These are phyloP conservation scores for Hassar affinis DNA, from an alignment of 2,113 vertebrate species.

Conservation along the genomic window DNA sequence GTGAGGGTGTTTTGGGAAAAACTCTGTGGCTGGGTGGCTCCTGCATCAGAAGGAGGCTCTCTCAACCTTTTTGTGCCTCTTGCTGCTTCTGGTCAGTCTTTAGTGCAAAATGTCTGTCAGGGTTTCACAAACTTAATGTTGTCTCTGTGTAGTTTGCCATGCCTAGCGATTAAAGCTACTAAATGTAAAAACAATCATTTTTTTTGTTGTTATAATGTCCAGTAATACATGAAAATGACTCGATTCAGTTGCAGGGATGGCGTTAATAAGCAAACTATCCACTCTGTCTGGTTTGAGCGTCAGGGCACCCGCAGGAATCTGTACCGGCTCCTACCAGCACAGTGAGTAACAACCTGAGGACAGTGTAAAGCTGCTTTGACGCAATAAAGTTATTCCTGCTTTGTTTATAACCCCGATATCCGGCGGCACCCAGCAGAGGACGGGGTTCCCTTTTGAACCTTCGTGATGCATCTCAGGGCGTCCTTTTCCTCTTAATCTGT, in stretches of 20 bases:
- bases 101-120: no score
- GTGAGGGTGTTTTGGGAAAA: slow-evolving; percentile 83
- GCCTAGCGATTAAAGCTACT: no score
- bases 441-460: neutral
- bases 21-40: slow-evolving; percentile 68
- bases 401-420: neutral
- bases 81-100: slow-evolving; percentile 77
- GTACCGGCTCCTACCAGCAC: slow-evolving; percentile 80
- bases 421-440: neutral
- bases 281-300: slow-evolving; percentile 75
- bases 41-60: slow-evolving; percentile 70
- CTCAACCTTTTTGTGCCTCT: slow-evolving; percentile 81
- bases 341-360: slow-evolving; percentile 68
- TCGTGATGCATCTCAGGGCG: neutral
- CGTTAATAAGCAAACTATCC: slow-evolving; percentile 74
- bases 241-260: slow-evolving; percentile 70
- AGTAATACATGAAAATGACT: neutral
- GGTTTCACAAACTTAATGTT: neutral
- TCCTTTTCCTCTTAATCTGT: neutral
- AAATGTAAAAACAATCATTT: no score
- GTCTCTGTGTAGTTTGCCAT: neutral
- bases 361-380: neutral
- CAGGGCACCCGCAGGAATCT: slow-evolving; percentile 73
- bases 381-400: no score
- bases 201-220: no score